Base-by-base conservation (phyloP, 92 coral and sea anemone species). In the Zoanthus gigantus region DNA sequence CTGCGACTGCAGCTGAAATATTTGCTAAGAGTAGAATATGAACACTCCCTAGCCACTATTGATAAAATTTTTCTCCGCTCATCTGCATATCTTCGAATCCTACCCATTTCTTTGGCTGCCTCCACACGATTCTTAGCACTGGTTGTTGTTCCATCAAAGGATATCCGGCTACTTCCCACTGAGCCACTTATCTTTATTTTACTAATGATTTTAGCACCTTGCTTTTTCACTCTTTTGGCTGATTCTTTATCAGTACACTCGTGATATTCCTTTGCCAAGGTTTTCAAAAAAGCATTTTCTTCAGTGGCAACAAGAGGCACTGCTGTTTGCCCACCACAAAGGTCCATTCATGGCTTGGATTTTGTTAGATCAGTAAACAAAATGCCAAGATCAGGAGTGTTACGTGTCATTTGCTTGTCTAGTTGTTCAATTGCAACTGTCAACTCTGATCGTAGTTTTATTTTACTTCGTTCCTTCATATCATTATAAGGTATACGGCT, bases 31-130 rank as follows among this genome's bases (percentile, higher is more conserved):
- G 63, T 56, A 13, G 56, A 12, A 34, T 86, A 74, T 8, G 79
- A 42, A 67, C 74, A 90, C 13, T 90, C 90, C 9, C n/a, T 29
- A 1, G 90, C 93, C 6, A 90, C 90, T 6, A 86, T 90, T 23
- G 88, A 86, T 10, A 81, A 48, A 5, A 86, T 72, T 71, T 85
- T 58, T 23, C 80, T 44, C 44, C 74, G 77, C 68, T 90, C 93
- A 29, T 89, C 93, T 12, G 67, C 72, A 76, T 83, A 87, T 10
- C 32, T 31, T 50, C 4, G 18, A 11, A 80, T 11, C 52, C 93
- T 86, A 14, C 86, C 92, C 86, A 89, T 32, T 50, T 48, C 81
- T 37, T 14, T 63, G 6, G 83, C 89, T 61, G 88, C 90, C 10
- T 72, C 90, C 17, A 71, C 68, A 10, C 74, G 72, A 28, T 74